Evolutionary conservation across 2,113 vertebrate species (phyloP).

Genomic region (Aramus guarauna): DNA sequence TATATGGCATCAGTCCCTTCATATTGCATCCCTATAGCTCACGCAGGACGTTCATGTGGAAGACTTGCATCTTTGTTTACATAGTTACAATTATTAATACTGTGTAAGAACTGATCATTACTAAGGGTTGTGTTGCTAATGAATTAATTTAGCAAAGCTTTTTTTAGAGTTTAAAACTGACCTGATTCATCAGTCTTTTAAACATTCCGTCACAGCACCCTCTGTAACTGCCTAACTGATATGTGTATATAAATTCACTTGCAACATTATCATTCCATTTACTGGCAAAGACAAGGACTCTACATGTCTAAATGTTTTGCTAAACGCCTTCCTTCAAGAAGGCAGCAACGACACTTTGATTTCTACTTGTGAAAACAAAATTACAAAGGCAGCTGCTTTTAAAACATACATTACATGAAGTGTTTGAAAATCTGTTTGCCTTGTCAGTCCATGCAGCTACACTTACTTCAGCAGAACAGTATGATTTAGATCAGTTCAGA

Average conservation of each 20-base stretch:
- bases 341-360: neutral
- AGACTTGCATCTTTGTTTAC: neutral
- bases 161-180: neutral
- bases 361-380: neutral
- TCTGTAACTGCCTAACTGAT: neutral
- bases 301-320: neutral
- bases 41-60: neutral
- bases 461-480: neutral
- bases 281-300: neutral
- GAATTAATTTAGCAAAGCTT: neutral
- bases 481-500: neutral
- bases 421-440: neutral
- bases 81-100: neutral
- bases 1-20: neutral
- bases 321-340: neutral
- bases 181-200: neutral
- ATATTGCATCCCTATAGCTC: neutral
- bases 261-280: neutral
- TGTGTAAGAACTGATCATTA: neutral
- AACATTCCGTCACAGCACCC: neutral
- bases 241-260: neutral
- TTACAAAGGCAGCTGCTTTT: neutral
- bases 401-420: neutral
- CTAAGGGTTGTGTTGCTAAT: neutral
- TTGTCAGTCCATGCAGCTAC: neutral